Conservation (phyloP, 2,888 invertebrate genomes). For the Protophormia terraenovae region DNA sequence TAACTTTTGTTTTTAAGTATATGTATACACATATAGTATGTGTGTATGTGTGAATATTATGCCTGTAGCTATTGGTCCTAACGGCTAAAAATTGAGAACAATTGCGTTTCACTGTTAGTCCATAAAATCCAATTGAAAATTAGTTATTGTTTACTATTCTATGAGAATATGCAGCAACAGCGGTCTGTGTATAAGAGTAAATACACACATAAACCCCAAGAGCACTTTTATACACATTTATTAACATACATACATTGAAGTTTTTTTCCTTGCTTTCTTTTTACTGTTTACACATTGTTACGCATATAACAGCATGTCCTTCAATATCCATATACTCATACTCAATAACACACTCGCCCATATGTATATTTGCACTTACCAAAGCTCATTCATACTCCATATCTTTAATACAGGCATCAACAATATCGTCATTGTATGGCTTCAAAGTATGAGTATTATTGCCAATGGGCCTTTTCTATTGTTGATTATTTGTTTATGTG, state of each 20-base stretch:
- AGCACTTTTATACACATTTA: slow-evolving; percentile 10
- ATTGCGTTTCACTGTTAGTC: slow-evolving; percentile 60
- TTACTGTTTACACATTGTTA: slow-evolving; percentile 62
- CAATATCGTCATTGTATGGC: slow-evolving; percentile 47
- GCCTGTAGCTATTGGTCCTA: slow-evolving; percentile 41
- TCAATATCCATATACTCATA: slow-evolving; percentile 23
- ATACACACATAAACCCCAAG: not conserved
- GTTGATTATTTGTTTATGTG: slow-evolving; percentile 63
- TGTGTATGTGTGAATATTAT: not conserved
- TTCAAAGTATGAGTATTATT: slow-evolving; percentile 59
- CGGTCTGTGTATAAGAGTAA: not conserved
- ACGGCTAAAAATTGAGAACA: slow-evolving; percentile 56
- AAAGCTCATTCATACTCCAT: not conserved
- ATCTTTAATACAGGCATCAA: slow-evolving; percentile 32
- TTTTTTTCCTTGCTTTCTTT: not conserved
- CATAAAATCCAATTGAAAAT: slow-evolving; percentile 68
- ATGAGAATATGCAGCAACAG: slow-evolving; percentile 6
- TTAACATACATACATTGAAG: not conserved
- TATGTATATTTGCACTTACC: not conserved
- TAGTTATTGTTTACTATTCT: slow-evolving; percentile 63
- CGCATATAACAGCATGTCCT: slow-evolving; percentile 58
- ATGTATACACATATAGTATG: not conserved
- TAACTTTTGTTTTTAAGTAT: slow-evolving; percentile 2
- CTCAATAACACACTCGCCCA: not conserved
- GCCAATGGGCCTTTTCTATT: slow-evolving; percentile 54